Evolutionary conservation across 2,113 vertebrate genomes (phyloP), one percentile per base, ranked within the genome.

Genomic region (Gasterosteus nipponicus): DNA sequence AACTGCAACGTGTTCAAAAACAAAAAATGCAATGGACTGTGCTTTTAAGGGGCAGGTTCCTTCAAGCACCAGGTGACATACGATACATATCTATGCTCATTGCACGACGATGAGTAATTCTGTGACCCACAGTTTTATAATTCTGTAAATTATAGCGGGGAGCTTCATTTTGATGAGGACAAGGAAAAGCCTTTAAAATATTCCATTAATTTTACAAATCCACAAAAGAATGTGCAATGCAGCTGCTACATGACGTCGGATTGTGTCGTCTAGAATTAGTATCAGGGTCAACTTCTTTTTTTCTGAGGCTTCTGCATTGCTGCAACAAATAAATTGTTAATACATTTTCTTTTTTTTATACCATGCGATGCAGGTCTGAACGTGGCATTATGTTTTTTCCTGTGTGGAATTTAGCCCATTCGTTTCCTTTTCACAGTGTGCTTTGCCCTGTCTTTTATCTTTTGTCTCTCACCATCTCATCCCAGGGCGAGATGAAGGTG

Each of bases 401-500:
- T 41, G 3, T 47, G 14, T 44, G 26, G 29, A 18, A 15, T 29
- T 58, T 41, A 6, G 3, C 41, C 31, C 29, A 9, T 3, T 49
- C 22, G 5, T 56, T 2, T 54, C 18, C 10, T 57, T 59, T 39
- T 26, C 6, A 41, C 6, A 31, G 1, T 22, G 1, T 39, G 1
- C 46, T 3, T 39, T 41, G 41, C 19, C 18, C 15, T 75, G 38
- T 71, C 3, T 70, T 62, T 14, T 14, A 60, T 10, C 46, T 56
- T 57, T 63, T 60, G 16, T 69, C 26, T 77, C n/a, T 58, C 31
- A 56, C 62, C 61, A 18, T 84, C 67, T 82, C 35, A 9, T 74
- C 59, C 18, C 91, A 99, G 98, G 91, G 84, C 39, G 39, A 81
- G 1, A 94, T 99, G 72, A 83, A 84, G 63, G 92, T 95, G 51